These are phyloP conservation scores for Epizoanthus fatuus DNA, from an alignment of 92 coral and sea anemone genomes.

Conservation along the genomic window DNA sequence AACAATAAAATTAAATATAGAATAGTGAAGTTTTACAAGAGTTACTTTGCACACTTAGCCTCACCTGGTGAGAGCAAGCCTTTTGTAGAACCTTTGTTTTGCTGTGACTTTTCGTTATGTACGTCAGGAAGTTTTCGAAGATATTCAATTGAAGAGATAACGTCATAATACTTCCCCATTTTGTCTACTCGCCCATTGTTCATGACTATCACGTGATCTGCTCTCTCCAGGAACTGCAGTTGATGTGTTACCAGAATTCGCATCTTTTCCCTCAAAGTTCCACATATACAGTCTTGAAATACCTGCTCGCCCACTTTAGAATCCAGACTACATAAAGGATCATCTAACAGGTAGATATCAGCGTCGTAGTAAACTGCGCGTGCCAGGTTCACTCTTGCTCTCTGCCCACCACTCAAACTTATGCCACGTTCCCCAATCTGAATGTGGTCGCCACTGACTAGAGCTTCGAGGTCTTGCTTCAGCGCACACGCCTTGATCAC, in stretches of 20 bases:
- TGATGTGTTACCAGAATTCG: conserved; percentile 25
- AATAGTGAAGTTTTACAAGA: too few relatives aligned
- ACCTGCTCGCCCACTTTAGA: conserved; percentile 20
- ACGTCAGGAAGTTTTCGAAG: background rate
- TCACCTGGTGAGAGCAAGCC: conserved; percentile 29
- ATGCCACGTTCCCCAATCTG: conserved; percentile 28
- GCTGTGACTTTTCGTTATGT: background rate
- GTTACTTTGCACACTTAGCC: too few relatives aligned
- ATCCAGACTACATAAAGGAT: conserved; percentile 22
- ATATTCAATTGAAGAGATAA: conserved; percentile 11
- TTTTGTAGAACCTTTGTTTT: background rate
- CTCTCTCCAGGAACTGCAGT: conserved; percentile 14
- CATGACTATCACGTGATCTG: conserved; percentile 7
- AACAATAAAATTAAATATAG: too few relatives aligned
- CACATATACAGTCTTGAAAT: conserved; percentile 24
- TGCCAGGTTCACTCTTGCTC: conserved; percentile 26
- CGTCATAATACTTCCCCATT: conserved; percentile 6
- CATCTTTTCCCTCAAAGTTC: conserved; percentile 1
- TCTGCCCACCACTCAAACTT: conserved; percentile 29
- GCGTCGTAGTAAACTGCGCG: conserved; percentile 23
- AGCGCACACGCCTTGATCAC: conserved; percentile 15
- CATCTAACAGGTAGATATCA: conserved; percentile 18
- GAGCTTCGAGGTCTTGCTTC: conserved; percentile 22
- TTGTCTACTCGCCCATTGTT: conserved; percentile 15
- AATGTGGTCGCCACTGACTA: background rate